Conservation (phyloP, 30 jellyfish, hydroid and myxozoan genomes). For the Catostylus mosaicus region DNA sequence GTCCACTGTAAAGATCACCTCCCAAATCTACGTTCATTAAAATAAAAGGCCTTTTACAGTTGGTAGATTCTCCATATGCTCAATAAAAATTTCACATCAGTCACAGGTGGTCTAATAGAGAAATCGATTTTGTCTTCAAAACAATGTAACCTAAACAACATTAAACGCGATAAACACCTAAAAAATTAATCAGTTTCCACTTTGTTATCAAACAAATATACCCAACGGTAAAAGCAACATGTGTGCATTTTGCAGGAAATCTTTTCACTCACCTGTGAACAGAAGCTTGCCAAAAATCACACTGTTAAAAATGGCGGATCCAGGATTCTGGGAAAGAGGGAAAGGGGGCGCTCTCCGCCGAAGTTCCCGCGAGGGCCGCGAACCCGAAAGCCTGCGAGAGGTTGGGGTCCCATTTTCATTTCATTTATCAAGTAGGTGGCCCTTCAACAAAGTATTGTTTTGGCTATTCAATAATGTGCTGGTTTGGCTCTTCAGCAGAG, state of each 20-base stretch:
- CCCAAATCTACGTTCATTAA: neutral
- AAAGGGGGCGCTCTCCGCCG: no score
- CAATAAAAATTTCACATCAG: neutral
- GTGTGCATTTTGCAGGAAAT: neutral
- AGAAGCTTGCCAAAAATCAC: no score
- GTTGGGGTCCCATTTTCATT: no score
- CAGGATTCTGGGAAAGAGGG: no score
- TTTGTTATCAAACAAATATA: neutral
- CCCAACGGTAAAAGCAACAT: neutral
- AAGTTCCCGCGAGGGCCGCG: no score
- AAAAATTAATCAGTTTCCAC: neutral
- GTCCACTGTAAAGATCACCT: neutral
- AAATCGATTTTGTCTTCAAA: neutral
- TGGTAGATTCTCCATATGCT: neutral
- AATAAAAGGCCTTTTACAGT: neutral
- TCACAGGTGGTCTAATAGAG: constrained; percentile 30
- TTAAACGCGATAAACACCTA: neutral
- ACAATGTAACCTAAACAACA: neutral
- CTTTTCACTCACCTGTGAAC: neutral
- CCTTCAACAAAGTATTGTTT: no score
- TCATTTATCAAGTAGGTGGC: no score
- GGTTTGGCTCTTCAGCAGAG: no score
- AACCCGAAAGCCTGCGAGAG: no score
- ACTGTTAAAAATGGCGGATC: no score
- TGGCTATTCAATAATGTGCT: no score